Base-by-base conservation (phyloP, 2,888 invertebrate species). In the Xanthorhoe designata region DNA sequence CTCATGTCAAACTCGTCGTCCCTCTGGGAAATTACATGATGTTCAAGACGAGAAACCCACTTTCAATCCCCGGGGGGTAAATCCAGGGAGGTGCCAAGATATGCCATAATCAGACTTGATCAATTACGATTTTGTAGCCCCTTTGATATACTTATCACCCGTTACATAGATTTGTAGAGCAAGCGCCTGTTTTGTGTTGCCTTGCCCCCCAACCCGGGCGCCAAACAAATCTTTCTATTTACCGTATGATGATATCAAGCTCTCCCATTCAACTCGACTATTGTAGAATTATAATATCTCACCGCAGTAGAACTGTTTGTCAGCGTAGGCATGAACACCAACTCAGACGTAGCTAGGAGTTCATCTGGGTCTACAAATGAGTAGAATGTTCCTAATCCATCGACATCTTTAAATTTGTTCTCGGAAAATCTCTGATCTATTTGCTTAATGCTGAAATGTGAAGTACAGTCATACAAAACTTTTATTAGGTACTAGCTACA, bases 1-100 rank as follows among this genome's bases (percentile, higher is more conserved):
- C 58, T 75, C 0, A 67, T 42, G 54, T 86, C 75, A 38, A 82
- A 77, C 42, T 86, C 85, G 19, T 87, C 84, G 7, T 78, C 77
- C 52, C 79, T 73, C 87, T 87, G 67, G 13, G 72, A 75, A 52
- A 29, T 35, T 35, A 8, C 7, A 35, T 35, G 24, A n/a, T n/a
- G n/a, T n/a, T n/a, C n/a, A n/a, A n/a, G n/a, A n/a, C n/a, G n/a
- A n/a, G n/a, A n/a, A n/a, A n/a, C n/a, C n/a, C n/a, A n/a, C n/a
- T n/a, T n/a, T n/a, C n/a, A n/a, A n/a, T n/a, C n/a, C n/a, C n/a
- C n/a, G n/a, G n/a, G n/a, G n/a, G n/a, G n/a, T n/a, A n/a, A n/a
- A n/a, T n/a, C n/a, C 24, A 24, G 24, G 24, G 24, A 24, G 5
- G 24, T 3, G 24, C 24, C n/a, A n/a, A n/a, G n/a, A 24, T 24